Evolutionary conservation across 2,888 invertebrate species (phyloP).

Genomic region (Chouioia cunea): DNA sequence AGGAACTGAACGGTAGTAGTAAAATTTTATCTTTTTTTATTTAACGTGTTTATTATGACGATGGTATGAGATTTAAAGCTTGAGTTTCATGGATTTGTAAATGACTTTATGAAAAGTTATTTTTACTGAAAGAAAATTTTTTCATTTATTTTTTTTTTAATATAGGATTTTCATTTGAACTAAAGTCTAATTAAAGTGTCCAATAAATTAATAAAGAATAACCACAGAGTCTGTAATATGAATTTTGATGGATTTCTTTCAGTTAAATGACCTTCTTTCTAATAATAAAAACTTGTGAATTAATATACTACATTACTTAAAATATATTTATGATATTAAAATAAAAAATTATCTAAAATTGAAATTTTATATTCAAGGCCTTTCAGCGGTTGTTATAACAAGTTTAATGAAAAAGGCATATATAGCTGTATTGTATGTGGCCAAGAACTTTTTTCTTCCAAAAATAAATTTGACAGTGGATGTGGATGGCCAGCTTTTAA

Average conservation of each 20-base stretch:
- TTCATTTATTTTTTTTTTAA: neutral
- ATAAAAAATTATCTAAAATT: neutral
- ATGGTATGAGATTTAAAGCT: neutral
- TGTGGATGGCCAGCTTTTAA: constrained; percentile 99
- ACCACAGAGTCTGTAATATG: neutral
- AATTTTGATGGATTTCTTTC: neutral
- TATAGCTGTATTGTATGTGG: constrained; percentile 94
- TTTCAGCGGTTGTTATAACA: constrained; percentile 87
- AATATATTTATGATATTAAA: constrained; percentile 1
- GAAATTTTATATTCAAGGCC: constrained; percentile 57
- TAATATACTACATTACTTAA: neutral
- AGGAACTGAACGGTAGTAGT: constrained; percentile 84
- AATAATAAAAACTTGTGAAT: neutral
- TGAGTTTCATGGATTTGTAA: neutral
- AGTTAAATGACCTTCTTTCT: neutral
- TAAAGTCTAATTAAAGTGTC: neutral
- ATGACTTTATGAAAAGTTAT: neutral
- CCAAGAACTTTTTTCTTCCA: constrained; percentile 91
- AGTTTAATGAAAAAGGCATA: constrained; percentile 88
- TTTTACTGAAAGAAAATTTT: constrained; percentile 5
- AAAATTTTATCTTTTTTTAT: neutral
- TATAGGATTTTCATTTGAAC: neutral
- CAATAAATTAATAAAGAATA: neutral
- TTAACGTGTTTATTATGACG: constrained; percentile 8
- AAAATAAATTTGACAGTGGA: constrained; percentile 95